Evolutionary conservation across 2,888 invertebrate species (phyloP).

Genomic region (Agrilus cyanescens): DNA sequence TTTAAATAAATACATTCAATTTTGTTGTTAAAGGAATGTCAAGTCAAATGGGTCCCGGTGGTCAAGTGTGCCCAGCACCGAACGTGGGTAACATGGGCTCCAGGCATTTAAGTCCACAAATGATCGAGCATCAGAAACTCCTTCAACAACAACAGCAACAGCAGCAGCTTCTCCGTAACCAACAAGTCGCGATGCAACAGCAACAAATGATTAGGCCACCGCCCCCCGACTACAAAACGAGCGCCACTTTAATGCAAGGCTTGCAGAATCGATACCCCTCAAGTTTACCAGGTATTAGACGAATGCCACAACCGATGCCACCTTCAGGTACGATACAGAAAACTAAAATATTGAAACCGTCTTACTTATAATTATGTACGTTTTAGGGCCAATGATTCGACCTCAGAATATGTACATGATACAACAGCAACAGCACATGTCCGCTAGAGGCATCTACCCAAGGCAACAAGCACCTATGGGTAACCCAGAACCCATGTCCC

Average conservation of each 20-base stretch:
- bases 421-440: slow-evolving; percentile 43
- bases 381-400: slow-evolving; percentile 54
- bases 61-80: slow-evolving; percentile 10
- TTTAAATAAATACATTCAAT: not conserved
- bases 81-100: slow-evolving; percentile 15
- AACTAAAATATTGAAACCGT: slow-evolving; percentile 2
- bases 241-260: slow-evolving; percentile 40
- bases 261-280: slow-evolving; percentile 34
- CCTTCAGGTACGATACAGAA: slow-evolving; percentile 44
- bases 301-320: slow-evolving; percentile 59
- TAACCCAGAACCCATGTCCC: slow-evolving; percentile 39
- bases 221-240: slow-evolving; percentile 74
- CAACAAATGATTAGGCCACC: slow-evolving; percentile 51
- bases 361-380: slow-evolving; percentile 4
- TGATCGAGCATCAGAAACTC: slow-evolving; percentile 32
- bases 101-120: slow-evolving; percentile 24
- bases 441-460: slow-evolving; percentile 35
- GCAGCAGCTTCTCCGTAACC: slow-evolving; percentile 46
- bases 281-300: slow-evolving; percentile 44
- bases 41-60: slow-evolving; percentile 16
- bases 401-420: slow-evolving; percentile 50
- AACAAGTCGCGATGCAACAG: slow-evolving; percentile 32
- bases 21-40: not conserved
- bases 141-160: slow-evolving; percentile 38
- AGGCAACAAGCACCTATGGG: slow-evolving; percentile 49